Conservation (phyloP, 2,113 vertebrate genomes). For the Prionailurus viverrinus region DNA sequence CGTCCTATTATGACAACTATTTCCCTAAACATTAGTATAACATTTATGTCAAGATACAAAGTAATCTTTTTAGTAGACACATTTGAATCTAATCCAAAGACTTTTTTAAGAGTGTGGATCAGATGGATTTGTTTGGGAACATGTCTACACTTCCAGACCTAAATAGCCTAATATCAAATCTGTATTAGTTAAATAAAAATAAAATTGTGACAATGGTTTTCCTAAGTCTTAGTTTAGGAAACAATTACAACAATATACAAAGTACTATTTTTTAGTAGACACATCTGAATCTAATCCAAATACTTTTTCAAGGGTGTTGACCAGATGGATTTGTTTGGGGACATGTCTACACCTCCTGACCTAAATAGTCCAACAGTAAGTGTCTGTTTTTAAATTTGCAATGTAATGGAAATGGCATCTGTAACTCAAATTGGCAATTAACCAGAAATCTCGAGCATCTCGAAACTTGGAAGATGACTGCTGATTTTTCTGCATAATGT, state of each 20-base stretch:
- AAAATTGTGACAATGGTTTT: slow-evolving; percentile 42
- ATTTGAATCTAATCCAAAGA: slow-evolving; percentile 53
- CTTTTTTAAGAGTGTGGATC: slow-evolving; percentile 89
- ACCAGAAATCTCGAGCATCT: slow-evolving; percentile 50
- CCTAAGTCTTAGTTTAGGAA: slow-evolving; percentile 53
- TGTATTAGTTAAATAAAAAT: slow-evolving; percentile 50
- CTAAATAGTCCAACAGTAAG: slow-evolving; percentile 94
- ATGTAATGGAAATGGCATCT: slow-evolving; percentile 74
- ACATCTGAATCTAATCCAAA: slow-evolving; percentile 82
- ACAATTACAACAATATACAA: slow-evolving; percentile 60
- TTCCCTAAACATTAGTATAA: slow-evolving; percentile 32
- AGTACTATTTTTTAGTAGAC: slow-evolving; percentile 68
- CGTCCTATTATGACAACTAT: background rate
- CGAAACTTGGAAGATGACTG: slow-evolving; percentile 56
- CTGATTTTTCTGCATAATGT: slow-evolving; percentile 60
- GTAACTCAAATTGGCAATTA: slow-evolving; percentile 64
- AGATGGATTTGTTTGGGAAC: slow-evolving; percentile 93
- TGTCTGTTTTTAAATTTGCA: slow-evolving; percentile 84
- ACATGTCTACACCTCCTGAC: slow-evolving; percentile 98
- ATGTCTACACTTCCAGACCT: slow-evolving; percentile 95
- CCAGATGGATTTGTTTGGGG: slow-evolving; percentile 96
- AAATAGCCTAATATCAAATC: slow-evolving; percentile 90
- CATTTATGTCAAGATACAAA: slow-evolving; percentile 23
- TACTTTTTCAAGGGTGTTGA: slow-evolving; percentile 91
- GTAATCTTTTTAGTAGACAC: slow-evolving; percentile 24